Evolutionary conservation across 1,140 invertebrate genomes (phyloP), one percentile per base, ranked within the genome.

Genomic region (Trialeurodes vaporariorum): DNA sequence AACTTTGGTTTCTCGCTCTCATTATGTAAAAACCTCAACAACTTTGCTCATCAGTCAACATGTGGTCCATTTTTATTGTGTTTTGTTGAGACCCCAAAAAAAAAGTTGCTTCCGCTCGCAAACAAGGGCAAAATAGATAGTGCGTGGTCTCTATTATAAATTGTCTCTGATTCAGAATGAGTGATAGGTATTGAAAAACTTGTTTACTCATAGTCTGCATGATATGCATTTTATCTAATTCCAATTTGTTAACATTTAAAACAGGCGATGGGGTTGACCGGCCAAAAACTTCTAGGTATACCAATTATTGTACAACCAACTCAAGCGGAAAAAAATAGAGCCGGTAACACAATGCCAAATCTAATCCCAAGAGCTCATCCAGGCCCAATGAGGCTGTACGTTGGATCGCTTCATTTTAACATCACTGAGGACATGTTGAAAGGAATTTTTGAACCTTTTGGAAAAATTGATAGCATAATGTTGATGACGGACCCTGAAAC

Each of bases 401-500:
- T 99, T 66, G 96, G 96, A 12, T 98, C 96, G 27, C 80, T 99
- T 26, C 98, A 99, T 81, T 98, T 97, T 75, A 98, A 98, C 76
- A 99, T 99, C 65, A 98, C 94, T 22, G 96, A 99, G 82, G 96
- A 99, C 67, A 99, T 99, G 98, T 81, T 99, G 24, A 80, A 89
- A 71, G 94, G 94, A 26, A 98, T 99, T 68, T 99, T 99, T 82
- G 97, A 99, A 80, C 97, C 98, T 1, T 99, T 99, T 82, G 98
- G 98, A 65, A 96, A 96, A 84, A 96, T 99, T 76, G 95, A 98
- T 77, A 91, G 91, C 70, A 97, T 99, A 74, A 93, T 98, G 78
- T 79, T 99, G 24, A 95, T 98, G 74, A 93, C 90, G 81, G 96
- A 99, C 79, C 88, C 90, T 27, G 95, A 98, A 80, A 94, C 93